phyloP scores from a whole-genome alignment of 2,113 vertebrate species.

The Python bivittatus region DNA sequence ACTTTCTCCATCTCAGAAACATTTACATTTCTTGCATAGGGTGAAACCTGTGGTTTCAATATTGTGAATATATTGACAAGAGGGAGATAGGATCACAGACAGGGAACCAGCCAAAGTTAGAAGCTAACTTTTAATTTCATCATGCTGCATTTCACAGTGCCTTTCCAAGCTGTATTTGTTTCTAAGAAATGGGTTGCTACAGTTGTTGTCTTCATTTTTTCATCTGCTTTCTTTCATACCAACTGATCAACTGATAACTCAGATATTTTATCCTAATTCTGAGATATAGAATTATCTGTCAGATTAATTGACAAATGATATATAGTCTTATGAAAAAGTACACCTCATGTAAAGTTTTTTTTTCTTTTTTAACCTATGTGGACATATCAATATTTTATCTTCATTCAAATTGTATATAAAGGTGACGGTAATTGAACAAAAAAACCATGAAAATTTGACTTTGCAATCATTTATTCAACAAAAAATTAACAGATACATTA shows the following conservation, averaged over 20 bases:
- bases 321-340: not conserved
- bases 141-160: not conserved
- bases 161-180: not conserved
- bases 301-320: constrained; percentile 43
- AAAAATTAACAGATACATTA: not conserved
- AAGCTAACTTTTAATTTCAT: not conserved
- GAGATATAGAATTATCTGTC: constrained; percentile 55
- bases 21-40: not conserved
- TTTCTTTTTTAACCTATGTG: not conserved
- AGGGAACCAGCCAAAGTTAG: not conserved
- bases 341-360: not conserved
- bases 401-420: not conserved
- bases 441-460: not conserved
- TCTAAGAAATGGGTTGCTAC: not conserved
- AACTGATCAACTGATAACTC: constrained; percentile 46
- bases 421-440: not conserved
- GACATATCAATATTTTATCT: not conserved
- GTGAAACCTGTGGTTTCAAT: not conserved
- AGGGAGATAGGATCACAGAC: not conserved
- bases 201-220: constrained; percentile 38
- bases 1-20: not conserved
- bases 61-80: not conserved
- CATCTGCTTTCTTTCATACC: constrained; percentile 42
- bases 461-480: not conserved
- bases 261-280: constrained; percentile 55